Percentiles rank a stretch among this genome's conserved stretches.
These are phyloP conservation scores for Ianthella basta DNA, from an alignment of 37 sponge, comb jelly and placozoan genomes.

Conservation along the genomic window DNA sequence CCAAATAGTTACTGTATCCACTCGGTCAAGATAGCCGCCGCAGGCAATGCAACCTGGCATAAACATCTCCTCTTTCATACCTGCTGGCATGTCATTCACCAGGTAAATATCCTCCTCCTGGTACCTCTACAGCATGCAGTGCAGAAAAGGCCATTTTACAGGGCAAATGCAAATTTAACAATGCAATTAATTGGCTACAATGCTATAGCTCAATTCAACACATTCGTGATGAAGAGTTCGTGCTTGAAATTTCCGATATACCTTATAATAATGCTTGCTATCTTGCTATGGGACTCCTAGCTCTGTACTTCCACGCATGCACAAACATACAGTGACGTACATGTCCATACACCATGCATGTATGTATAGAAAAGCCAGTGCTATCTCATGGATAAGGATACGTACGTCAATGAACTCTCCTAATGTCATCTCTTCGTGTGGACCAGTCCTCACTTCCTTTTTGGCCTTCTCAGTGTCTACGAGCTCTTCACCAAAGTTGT, in stretches of 20 bases:
- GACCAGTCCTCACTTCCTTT: slow-evolving; percentile 71
- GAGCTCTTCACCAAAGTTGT: slow-evolving; percentile 48
- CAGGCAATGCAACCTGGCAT: slow-evolving; percentile 61
- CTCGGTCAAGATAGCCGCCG: slow-evolving; percentile 63
- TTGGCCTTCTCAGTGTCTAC: slow-evolving; percentile 65
- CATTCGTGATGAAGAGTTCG: too few species aligned
- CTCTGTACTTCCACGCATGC: too few species aligned
- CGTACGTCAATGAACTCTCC: slow-evolving; percentile 61
- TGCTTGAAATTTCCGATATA: too few species aligned
- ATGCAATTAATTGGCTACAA: too few species aligned
- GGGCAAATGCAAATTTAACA: background rate
- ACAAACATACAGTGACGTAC: background rate
- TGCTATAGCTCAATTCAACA: too few species aligned
- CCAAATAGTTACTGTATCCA: slow-evolving; percentile 58
- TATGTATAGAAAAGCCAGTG: too few species aligned
- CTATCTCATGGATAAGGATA: background rate
- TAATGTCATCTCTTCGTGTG: slow-evolving; percentile 19
- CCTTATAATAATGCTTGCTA: too few species aligned
- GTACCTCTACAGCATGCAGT: slow-evolving; percentile 53
- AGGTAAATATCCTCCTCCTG: slow-evolving; percentile 55
- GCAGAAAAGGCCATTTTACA: background rate
- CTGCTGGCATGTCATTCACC: slow-evolving; percentile 41
- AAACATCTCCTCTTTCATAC: slow-evolving; percentile 61
- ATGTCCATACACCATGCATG: background rate
- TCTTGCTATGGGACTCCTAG: too few species aligned